Percentiles rank a stretch among this genome's conserved stretches.
Conservation (phyloP, 2,113 vertebrate species). For the Ctenomys sociabilis region DNA sequence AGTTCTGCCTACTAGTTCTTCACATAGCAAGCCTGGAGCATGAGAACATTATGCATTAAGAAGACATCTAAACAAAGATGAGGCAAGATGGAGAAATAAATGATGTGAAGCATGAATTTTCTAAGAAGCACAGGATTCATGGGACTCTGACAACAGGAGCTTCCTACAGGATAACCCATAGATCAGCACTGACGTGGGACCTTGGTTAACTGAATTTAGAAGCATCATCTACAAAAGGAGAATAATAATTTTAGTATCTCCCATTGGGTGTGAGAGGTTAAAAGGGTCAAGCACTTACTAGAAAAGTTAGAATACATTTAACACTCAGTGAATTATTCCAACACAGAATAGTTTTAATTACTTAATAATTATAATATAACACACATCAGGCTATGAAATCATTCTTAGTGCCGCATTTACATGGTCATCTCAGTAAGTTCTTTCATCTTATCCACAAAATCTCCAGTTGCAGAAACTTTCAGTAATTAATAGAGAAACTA, state of each 20-base stretch:
- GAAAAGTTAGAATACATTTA: not conserved
- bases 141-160: not conserved
- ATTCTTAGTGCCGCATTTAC: not conserved
- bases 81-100: not conserved
- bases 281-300: not conserved
- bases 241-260: constrained; percentile 29
- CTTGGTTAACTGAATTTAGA: not conserved
- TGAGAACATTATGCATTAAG: not conserved
- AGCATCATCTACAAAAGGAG: not conserved
- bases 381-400: not conserved
- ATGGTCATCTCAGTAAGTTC: not conserved
- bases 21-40: not conserved
- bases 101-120: not conserved
- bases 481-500: not conserved
- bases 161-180: not conserved
- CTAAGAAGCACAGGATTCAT: not conserved
- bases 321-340: not conserved
- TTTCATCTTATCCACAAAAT: not conserved
- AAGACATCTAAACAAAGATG: constrained; percentile 20
- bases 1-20: not conserved
- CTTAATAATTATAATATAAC: not conserved
- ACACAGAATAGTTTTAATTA: not conserved
- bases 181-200: not conserved
- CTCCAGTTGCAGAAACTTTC: not conserved
- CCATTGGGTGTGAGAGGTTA: not conserved